Evolutionary conservation across 1,140 invertebrate genomes (phyloP).

Genomic region (Phocides pigmalion): DNA sequence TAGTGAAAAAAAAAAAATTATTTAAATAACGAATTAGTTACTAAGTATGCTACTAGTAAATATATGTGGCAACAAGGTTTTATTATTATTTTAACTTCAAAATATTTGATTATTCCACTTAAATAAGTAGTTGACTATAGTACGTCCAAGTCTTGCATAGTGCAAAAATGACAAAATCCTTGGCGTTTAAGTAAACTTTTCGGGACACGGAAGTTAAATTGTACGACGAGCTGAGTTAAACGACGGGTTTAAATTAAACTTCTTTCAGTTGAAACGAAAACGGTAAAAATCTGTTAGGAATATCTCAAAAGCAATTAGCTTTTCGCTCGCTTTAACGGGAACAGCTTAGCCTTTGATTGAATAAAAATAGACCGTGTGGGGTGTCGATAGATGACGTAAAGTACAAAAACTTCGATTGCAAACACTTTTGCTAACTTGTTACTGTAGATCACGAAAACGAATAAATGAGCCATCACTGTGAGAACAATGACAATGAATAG

Average conservation of each 20-base stretch:
- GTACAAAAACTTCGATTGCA: conserved; percentile 33
- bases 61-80: too few relatives aligned
- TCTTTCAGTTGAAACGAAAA: conserved; percentile 21
- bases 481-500: conserved; percentile 48
- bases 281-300: conserved; percentile 29
- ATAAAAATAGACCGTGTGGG: conserved; percentile 34
- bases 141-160: background rate
- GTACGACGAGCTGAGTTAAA: conserved; percentile 2
- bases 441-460: conserved; percentile 30
- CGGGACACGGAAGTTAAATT: conserved; percentile 20
- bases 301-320: conserved; percentile 30
- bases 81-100: too few relatives aligned
- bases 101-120: too few relatives aligned
- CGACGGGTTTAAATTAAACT: conserved; percentile 21
- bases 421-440: conserved; percentile 31
- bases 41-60: too few relatives aligned
- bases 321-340: conserved; percentile 15
- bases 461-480: conserved; percentile 45
- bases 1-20: too few relatives aligned
- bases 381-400: conserved; percentile 18
- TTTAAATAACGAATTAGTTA: too few relatives aligned
- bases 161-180: conserved; percentile 12
- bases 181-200: conserved; percentile 12
- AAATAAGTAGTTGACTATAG: background rate
- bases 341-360: conserved; percentile 17